phyloP scores from a whole-genome alignment of 2,113 vertebrate species.

The Vicugna pacos region DNA sequence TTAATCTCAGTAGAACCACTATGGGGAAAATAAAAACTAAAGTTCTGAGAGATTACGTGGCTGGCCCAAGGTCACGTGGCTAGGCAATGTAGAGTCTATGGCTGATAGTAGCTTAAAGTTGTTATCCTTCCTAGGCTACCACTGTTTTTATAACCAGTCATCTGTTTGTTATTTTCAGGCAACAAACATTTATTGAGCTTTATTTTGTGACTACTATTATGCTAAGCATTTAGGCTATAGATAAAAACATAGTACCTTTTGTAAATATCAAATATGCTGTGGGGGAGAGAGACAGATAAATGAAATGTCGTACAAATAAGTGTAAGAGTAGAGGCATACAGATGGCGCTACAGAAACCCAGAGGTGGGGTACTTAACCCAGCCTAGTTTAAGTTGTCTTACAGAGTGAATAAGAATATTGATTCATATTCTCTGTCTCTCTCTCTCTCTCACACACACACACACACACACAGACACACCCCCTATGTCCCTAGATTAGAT shows the following conservation, averaged over 20 bases:
- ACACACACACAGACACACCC: not conserved
- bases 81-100: not conserved
- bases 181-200: not conserved
- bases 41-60: not conserved
- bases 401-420: not conserved
- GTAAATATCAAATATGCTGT: not conserved
- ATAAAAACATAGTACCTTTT: not conserved
- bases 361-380: not conserved
- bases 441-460: not conserved
- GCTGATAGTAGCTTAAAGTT: not conserved
- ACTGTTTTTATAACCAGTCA: not conserved
- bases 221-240: not conserved
- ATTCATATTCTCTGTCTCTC: not conserved
- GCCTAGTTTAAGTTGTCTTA: not conserved
- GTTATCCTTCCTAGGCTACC: not conserved
- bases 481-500: not conserved
- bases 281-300: not conserved
- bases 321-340: not conserved
- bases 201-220: conserved; percentile 7
- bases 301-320: conserved; percentile 22
- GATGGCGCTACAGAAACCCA: not conserved
- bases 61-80: not conserved
- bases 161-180: not conserved
- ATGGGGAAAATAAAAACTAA: not conserved
- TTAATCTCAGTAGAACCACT: not conserved